Conservation (phyloP, 2,888 invertebrate species). For the Spisula subtruncata region DNA sequence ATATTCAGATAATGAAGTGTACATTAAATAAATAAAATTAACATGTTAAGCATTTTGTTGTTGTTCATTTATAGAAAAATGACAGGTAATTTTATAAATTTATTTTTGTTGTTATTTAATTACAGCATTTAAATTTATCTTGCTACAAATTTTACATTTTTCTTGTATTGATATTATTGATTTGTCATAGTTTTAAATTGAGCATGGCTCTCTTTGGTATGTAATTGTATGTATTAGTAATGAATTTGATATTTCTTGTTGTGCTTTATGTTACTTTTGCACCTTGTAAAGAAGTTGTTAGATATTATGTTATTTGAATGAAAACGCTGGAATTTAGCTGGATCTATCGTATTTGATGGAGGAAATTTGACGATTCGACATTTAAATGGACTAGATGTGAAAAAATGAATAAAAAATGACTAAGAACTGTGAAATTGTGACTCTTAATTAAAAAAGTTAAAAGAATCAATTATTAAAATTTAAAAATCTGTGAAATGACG, state of each 20-base stretch:
- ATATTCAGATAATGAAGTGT: conserved; percentile 5
- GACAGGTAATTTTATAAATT: not conserved
- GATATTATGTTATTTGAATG: not conserved
- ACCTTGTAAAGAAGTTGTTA: too few relatives aligned
- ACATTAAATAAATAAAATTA: not conserved
- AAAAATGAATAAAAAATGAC: not conserved
- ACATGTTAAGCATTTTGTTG: conserved; percentile 7
- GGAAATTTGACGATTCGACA: not conserved
- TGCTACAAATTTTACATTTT: too few relatives aligned
- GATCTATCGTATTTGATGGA: not conserved
- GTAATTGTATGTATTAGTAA: too few relatives aligned
- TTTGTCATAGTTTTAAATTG: too few relatives aligned
- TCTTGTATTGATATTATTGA: too few relatives aligned
- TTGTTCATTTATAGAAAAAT: not conserved
- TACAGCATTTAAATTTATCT: not conserved
- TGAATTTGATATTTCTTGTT: too few relatives aligned
- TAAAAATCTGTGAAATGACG: not conserved
- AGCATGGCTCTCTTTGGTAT: too few relatives aligned
- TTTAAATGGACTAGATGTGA: not conserved
- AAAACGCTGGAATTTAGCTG: not conserved
- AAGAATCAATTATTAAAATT: not conserved
- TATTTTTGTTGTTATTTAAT: not conserved
- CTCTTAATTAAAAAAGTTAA: conserved; percentile 4
- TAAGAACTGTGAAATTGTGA: not conserved
- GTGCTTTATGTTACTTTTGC: too few relatives aligned